Evolutionary conservation across 2,888 invertebrate genomes (phyloP), one percentile per base, ranked within the genome.

Genomic region (Scaptomyza parva): DNA sequence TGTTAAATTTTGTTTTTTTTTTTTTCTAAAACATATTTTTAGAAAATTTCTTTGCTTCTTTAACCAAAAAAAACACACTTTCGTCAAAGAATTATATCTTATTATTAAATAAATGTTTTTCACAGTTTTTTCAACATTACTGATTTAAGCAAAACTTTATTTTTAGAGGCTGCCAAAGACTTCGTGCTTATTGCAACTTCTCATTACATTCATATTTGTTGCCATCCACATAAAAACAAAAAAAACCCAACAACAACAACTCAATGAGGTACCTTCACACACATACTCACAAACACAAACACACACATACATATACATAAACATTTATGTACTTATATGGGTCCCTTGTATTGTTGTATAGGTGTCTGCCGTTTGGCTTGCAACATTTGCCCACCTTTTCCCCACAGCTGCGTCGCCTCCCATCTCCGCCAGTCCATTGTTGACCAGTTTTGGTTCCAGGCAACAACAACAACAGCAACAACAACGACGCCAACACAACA

Each of bases 281-380:
- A 28, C 28, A 28, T 2, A 28, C 28, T n/a, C 4, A 14, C 14
- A 35, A n/a, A 35, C n/a, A 1, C 26, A 7, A 1, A 35, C 37
- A 37, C 9, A 37, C 9, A 37, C 1, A 14, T 1, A 1, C 54
- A 43, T 18, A 51, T 7, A 48, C 22, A 40, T 17, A 30, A 5
- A 44, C 22, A 22, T 17, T 17, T 35, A 26, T 60, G 37, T 35
- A 60, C 81, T 60, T 76, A 70, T 78, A 67, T 85, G 71, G 86
- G 59, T 58, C 67, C 75, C 83, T 70, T 77, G 72, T 55, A 33
- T 74, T 30, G 53, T 20, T 47, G 68, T 66, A 26, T 45, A 11
- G 64, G 45, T 84, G 65, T 52, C 55, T 67, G 78, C 62, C 62
- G 64, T 73, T 54, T 74, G 67, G 65, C 76, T 86, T 82, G 81